Evolutionary conservation across 1,140 invertebrate genomes (phyloP).

Genomic region (Liolophura sinensis): DNA sequence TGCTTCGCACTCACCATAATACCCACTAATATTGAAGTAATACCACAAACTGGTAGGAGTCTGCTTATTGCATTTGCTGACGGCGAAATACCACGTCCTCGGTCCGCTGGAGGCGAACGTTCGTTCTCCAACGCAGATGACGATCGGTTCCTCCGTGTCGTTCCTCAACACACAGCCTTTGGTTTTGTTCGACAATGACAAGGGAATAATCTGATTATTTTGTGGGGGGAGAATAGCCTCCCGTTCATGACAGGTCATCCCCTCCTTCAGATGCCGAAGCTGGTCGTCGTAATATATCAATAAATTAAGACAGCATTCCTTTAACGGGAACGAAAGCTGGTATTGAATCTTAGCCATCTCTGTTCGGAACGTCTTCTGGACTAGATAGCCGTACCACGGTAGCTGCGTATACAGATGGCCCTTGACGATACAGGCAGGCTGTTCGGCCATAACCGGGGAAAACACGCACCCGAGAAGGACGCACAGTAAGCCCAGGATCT

Average conservation of each 20-base stretch:
- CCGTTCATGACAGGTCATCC: conserved; percentile 45
- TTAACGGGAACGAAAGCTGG: conserved; percentile 45
- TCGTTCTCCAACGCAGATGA: conserved; percentile 46
- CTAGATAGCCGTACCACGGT: conserved; percentile 47
- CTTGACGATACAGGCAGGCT: conserved; percentile 26
- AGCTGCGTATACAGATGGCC: conserved; percentile 30
- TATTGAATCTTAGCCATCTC: conserved; percentile 46
- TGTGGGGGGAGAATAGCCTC: conserved; percentile 32
- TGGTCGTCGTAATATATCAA: conserved; percentile 53
- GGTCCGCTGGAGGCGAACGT: conserved; percentile 43
- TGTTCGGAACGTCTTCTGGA: conserved; percentile 45
- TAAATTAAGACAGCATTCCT: conserved; percentile 44
- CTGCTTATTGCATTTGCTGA: conserved; percentile 34
- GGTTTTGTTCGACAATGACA: conserved; percentile 33
- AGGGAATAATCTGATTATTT: conserved; percentile 49
- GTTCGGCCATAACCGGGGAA: background rate
- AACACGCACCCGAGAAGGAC: too few species aligned
- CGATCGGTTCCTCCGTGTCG: conserved; percentile 31
- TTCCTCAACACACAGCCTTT: conserved; percentile 40
- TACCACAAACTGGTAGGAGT: conserved; percentile 41
- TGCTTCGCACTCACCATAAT: conserved; percentile 47
- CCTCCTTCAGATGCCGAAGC: conserved; percentile 33
- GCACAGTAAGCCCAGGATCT: too few species aligned
- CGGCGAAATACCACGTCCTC: conserved; percentile 47
- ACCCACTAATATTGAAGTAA: conserved; percentile 49